Percentiles rank a stretch among this genome's conserved stretches.
Conservation (phyloP, 1,140 invertebrate genomes). For the Drosophila sp. region DNA sequence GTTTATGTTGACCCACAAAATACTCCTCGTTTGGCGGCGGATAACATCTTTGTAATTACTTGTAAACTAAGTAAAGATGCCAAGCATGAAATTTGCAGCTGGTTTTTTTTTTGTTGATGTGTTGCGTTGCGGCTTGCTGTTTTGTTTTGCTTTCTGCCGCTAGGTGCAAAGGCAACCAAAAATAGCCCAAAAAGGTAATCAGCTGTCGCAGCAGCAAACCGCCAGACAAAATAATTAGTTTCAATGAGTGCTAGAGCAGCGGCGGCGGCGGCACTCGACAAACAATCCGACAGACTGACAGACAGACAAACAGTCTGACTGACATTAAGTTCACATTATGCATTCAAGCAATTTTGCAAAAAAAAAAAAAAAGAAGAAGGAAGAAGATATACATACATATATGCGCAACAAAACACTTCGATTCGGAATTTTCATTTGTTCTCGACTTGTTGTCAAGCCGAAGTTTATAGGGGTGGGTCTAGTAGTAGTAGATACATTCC, state of each 20-base stretch:
- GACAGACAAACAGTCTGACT: slow-evolving; percentile 25
- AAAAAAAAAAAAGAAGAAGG: slow-evolving; percentile 14
- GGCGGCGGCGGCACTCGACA: slow-evolving; percentile 50
- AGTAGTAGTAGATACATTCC: slow-evolving; percentile 33
- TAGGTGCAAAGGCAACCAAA: slow-evolving; percentile 48
- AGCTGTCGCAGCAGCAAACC: slow-evolving; percentile 38
- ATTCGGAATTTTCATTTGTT: slow-evolving; percentile 10
- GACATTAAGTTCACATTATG: slow-evolving; percentile 66
- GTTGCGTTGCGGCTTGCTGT: background rate
- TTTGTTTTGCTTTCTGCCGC: slow-evolving; percentile 1
- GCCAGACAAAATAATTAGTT: slow-evolving; percentile 69
- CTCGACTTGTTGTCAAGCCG: slow-evolving; percentile 53
- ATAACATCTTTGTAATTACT: slow-evolving; percentile 70
- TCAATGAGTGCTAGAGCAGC: slow-evolving; percentile 34
- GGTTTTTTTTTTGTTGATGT: slow-evolving; percentile 16
- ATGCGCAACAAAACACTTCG: background rate
- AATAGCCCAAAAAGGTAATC: slow-evolving; percentile 69
- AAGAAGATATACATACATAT: background rate
- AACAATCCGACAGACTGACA: slow-evolving; percentile 39
- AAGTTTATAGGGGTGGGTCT: slow-evolving; percentile 60
- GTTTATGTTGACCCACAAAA: slow-evolving; percentile 44
- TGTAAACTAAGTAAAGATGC: slow-evolving; percentile 44
- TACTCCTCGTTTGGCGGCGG: slow-evolving; percentile 16
- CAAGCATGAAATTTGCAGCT: slow-evolving; percentile 70
- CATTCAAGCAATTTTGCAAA: slow-evolving; percentile 52